A percentile compares a stretch with the other conserved stretches of the same genome.
Evolutionary conservation across 1,140 invertebrate species (phyloP).

Genomic region (Nomia melanderi): DNA sequence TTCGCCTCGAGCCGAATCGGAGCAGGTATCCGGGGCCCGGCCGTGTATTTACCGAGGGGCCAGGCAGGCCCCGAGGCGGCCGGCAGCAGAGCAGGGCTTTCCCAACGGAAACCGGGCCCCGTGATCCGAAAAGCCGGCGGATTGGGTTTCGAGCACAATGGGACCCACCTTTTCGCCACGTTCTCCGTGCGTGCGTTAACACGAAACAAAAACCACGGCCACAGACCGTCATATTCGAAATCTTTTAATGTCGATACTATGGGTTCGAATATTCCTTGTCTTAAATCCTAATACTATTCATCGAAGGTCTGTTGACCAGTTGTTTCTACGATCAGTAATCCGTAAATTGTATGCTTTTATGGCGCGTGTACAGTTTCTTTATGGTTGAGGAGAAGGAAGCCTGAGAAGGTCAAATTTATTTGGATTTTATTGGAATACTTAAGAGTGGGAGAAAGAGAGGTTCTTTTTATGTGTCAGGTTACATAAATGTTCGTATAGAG

Average conservation of each 20-base stretch:
- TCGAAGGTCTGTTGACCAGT: neutral
- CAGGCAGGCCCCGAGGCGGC: neutral
- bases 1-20: neutral
- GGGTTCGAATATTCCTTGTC: neutral
- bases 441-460: too few species aligned
- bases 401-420: too few species aligned
- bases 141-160: constrained; percentile 67
- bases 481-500: too few species aligned
- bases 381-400: too few species aligned
- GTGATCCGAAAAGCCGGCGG: neutral
- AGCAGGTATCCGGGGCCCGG: neutral
- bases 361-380: too few species aligned
- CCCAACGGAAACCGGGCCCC: neutral
- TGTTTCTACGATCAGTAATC: neutral
- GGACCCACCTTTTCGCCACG: constrained; percentile 49
- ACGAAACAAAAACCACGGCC: neutral
- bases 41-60: neutral
- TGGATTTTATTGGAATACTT: too few species aligned
- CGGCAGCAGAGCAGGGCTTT: constrained; percentile 2
- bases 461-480: too few species aligned
- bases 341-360: too few species aligned
- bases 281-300: neutral
- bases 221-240: neutral
- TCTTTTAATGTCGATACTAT: neutral
- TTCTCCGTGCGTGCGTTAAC: neutral